These are phyloP conservation scores for Shinisaurus crocodilurus DNA, from an alignment of 2,113 vertebrate genomes.

Conservation along the genomic window DNA sequence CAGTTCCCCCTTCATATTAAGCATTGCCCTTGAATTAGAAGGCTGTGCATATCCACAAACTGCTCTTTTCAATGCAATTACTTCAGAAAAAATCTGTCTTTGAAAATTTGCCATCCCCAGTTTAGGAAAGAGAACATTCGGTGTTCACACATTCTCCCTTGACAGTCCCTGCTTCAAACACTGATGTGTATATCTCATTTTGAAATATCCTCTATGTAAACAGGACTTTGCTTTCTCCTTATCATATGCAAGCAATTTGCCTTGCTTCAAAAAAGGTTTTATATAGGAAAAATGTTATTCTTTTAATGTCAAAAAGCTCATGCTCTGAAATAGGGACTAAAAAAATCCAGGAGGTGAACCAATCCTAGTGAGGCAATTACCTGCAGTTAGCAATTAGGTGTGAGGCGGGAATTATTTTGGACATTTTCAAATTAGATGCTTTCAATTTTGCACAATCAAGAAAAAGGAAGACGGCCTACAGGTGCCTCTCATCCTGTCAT, in stretches of 20 bases:
- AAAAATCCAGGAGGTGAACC: background rate
- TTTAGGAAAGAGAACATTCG: background rate
- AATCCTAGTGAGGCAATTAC: background rate
- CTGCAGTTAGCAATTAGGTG: background rate
- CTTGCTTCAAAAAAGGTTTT: background rate
- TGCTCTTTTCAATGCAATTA: background rate
- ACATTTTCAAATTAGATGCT: background rate
- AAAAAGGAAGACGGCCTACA: conserved; percentile 13
- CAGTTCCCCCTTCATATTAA: background rate
- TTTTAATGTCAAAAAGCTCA: background rate
- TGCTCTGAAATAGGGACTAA: background rate
- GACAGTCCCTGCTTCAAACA: background rate
- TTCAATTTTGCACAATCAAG: background rate
- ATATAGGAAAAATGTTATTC: background rate
- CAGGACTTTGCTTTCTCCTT: background rate
- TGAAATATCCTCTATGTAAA: background rate
- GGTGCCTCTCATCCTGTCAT: background rate
- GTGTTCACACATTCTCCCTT: background rate
- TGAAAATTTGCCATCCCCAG: background rate
- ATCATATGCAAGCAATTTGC: background rate
- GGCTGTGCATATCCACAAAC: background rate
- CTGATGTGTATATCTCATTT: background rate
- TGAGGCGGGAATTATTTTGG: background rate
- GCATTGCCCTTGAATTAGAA: background rate
- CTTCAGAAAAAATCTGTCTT: background rate